These are phyloP conservation scores for Plectrocnemia conspersa DNA, from an alignment of 1,140 invertebrate species.

Conservation along the genomic window DNA sequence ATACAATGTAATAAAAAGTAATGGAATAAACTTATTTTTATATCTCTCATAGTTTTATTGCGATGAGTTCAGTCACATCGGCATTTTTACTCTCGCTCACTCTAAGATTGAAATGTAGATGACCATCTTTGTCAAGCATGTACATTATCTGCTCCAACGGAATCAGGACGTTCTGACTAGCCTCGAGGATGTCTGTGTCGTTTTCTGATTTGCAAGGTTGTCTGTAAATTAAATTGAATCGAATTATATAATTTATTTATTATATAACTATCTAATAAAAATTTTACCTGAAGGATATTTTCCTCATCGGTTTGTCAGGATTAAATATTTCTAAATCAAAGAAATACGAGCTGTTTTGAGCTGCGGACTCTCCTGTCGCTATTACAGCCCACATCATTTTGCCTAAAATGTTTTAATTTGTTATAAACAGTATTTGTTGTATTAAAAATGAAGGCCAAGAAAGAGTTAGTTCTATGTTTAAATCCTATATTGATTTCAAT, in stretches of 20 bases:
- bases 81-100: conserved; percentile 10
- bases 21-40: neutral
- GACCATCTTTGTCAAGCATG: conserved; percentile 47
- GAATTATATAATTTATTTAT: conserved; percentile 12
- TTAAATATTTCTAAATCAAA: conserved; percentile 50
- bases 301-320: conserved; percentile 44
- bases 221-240: conserved; percentile 24
- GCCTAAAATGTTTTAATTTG: conserved; percentile 35
- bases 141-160: conserved; percentile 51
- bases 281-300: conserved; percentile 47
- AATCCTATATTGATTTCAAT: too few species aligned
- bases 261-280: neutral
- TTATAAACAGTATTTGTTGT: too few species aligned
- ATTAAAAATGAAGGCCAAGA: too few species aligned
- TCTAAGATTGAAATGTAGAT: conserved; percentile 24
- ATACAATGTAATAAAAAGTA: neutral
- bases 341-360: conserved; percentile 40
- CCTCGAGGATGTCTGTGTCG: conserved; percentile 49
- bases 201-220: conserved; percentile 47
- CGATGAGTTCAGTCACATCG: neutral
- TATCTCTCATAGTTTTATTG: neutral
- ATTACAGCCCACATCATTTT: conserved; percentile 53
- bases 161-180: conserved; percentile 51
- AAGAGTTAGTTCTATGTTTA: too few species aligned
- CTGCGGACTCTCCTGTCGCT: conserved; percentile 42